Conservation (phyloP, 2,888 invertebrate genomes). For the Tachina lurida region DNA sequence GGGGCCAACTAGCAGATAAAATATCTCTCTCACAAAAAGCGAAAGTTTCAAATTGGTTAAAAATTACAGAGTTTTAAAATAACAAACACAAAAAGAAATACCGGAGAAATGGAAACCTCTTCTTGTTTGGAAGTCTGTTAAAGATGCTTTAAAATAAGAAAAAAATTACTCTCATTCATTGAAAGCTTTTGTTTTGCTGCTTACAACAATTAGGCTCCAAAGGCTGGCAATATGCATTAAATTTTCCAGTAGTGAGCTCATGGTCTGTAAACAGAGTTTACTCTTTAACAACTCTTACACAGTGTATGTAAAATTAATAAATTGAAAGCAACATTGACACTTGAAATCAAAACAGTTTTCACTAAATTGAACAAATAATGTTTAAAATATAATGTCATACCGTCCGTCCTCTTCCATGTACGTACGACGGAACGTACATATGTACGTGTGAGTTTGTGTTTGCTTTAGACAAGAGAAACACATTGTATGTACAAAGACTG, state of each 20-base stretch:
- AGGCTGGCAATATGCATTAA: too few relatives aligned
- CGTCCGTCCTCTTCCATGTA: conserved; percentile 33
- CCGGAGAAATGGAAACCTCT: too few relatives aligned
- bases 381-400: conserved; percentile 63
- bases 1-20: too few relatives aligned
- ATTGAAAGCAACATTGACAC: conserved; percentile 69
- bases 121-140: too few relatives aligned
- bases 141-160: too few relatives aligned
- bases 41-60: too few relatives aligned
- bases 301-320: conserved; percentile 8
- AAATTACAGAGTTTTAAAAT: too few relatives aligned
- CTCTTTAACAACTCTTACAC: conserved; percentile 17
- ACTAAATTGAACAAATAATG: conserved; percentile 73
- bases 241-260: neutral
- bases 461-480: conserved; percentile 44
- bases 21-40: too few relatives aligned
- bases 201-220: neutral
- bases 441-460: conserved; percentile 8
- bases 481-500: conserved; percentile 23
- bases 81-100: too few relatives aligned
- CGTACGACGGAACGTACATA: neutral
- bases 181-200: too few relatives aligned
- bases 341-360: conserved; percentile 73
- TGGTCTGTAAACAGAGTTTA: neutral
- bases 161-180: too few relatives aligned